These are phyloP conservation scores for Chironomus striatipennis DNA, from an alignment of 1,140 invertebrate genomes.

Conservation along the genomic window DNA sequence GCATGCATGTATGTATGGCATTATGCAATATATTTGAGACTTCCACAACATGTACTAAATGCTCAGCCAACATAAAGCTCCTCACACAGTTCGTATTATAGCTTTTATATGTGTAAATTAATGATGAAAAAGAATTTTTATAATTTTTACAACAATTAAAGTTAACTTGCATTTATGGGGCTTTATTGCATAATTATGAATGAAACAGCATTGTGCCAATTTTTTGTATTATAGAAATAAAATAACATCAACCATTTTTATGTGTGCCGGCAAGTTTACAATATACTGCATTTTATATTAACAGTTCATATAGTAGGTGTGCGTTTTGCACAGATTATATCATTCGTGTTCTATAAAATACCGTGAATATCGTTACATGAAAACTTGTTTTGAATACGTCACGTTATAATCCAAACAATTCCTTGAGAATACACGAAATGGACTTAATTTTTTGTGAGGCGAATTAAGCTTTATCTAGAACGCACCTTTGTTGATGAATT, in stretches of 20 bases:
- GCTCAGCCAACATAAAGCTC: slow-evolving; percentile 3
- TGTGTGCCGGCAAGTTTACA: not conserved
- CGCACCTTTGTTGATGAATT: no score
- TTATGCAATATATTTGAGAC: slow-evolving; percentile 14
- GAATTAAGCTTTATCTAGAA: no score
- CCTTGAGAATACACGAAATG: not conserved
- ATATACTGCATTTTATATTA: not conserved
- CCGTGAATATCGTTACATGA: not conserved
- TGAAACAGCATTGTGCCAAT: slow-evolving; percentile 7
- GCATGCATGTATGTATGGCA: not conserved
- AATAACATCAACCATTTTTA: not conserved
- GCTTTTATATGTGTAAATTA: not conserved
- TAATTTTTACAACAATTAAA: slow-evolving; percentile 2
- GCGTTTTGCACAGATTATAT: slow-evolving; percentile 7
- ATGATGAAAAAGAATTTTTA: not conserved
- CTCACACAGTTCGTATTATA: not conserved
- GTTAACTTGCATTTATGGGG: not conserved
- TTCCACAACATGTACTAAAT: slow-evolving; percentile 13
- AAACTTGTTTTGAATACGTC: slow-evolving; percentile 5
- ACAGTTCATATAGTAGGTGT: not conserved
- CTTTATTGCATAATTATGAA: slow-evolving; percentile 3
- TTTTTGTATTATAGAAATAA: not conserved
- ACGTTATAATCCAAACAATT: not conserved
- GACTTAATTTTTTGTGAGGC: not conserved
- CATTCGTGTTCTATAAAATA: not conserved